phyloP scores from a whole-genome alignment of 2,797 vertebrate genomes.

The Acanthornis magna region DNA sequence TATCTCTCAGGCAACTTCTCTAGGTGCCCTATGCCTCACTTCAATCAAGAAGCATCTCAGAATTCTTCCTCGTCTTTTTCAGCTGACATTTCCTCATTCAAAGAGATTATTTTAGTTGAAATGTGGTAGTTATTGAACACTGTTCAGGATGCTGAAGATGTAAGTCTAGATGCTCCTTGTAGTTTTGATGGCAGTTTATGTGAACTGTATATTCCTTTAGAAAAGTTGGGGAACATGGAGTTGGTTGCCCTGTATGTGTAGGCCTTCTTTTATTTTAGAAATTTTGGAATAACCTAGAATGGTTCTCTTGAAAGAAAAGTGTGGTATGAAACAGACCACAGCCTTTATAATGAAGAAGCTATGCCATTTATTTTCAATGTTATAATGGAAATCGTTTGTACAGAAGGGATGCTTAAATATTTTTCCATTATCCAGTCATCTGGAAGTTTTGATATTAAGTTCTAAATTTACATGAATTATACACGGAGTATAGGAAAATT shows the following conservation, averaged over 20 bases:
- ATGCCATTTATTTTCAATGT: background rate
- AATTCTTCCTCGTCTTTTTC: background rate
- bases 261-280: background rate
- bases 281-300: background rate
- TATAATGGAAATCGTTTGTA: background rate
- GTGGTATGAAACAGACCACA: background rate
- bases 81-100: background rate
- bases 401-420: constrained; percentile 3
- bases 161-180: background rate
- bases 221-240: background rate
- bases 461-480: constrained; percentile 1
- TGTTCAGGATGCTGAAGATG: background rate
- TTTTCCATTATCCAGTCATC: constrained; percentile 25
- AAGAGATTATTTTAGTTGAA: background rate
- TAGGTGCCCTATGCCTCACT: background rate
- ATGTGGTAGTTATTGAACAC: background rate
- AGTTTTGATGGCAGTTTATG: background rate
- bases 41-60: background rate
- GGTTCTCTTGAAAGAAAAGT: background rate
- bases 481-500: constrained; percentile 22
- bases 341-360: background rate
- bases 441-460: constrained; percentile 17
- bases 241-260: background rate
- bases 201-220: background rate
- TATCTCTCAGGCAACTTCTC: background rate